Evolutionary conservation across 2,113 vertebrate species (phyloP).

Genomic region (Lynx canadensis): DNA sequence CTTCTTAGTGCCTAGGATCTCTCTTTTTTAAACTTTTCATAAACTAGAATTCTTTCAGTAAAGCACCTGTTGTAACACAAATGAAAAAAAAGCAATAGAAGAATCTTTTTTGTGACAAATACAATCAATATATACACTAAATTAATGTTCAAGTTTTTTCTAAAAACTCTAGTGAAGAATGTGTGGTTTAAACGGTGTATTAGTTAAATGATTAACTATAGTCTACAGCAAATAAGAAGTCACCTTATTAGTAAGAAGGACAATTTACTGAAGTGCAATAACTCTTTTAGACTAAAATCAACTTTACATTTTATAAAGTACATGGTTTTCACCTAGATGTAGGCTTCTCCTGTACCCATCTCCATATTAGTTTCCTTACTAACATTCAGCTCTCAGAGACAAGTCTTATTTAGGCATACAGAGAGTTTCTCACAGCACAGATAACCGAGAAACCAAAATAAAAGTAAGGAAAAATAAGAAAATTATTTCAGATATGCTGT

Average conservation of each 20-base stretch:
- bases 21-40: background rate
- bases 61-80: slow-evolving; percentile 18
- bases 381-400: background rate
- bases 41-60: background rate
- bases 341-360: background rate
- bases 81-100: background rate
- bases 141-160: background rate
- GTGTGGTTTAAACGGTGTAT: background rate
- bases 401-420: background rate
- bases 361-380: background rate
- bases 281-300: background rate
- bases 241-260: background rate
- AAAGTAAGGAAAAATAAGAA: background rate
- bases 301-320: background rate
- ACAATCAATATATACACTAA: background rate
- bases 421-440: background rate
- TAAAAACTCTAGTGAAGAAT: slow-evolving; percentile 4
- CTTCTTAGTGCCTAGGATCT: background rate
- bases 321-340: background rate
- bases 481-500: slow-evolving; percentile 3
- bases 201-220: slow-evolving; percentile 15
- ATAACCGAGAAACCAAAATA: slow-evolving; percentile 15
- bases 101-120: background rate
- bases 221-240: background rate
- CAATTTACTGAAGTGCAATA: background rate